Evolutionary conservation across 2,113 vertebrate species (phyloP).

Genomic region (Grus americana): DNA sequence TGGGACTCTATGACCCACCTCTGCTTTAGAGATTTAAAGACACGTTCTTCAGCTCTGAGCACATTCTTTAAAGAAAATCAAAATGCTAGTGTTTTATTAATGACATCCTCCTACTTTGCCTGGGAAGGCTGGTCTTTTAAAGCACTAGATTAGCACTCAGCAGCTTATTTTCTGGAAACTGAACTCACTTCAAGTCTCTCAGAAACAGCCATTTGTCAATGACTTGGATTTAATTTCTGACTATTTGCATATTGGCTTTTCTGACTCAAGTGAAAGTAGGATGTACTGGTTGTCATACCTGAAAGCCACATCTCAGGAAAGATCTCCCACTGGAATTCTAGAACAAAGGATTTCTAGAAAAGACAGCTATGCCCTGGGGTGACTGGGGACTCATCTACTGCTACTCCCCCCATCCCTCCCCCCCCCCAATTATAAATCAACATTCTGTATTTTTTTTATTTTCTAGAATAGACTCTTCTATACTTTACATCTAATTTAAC

Average conservation of each 20-base stretch:
- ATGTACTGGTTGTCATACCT: not conserved
- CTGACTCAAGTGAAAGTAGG: conserved; percentile 9
- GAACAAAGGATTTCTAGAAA: conserved; percentile 11
- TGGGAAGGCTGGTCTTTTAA: conserved; percentile 22
- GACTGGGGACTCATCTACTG: not conserved
- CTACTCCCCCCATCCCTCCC: not conserved
- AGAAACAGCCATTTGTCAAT: conserved; percentile 39
- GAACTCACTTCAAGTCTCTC: not conserved
- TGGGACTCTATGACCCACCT: not conserved
- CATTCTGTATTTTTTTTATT: not conserved
- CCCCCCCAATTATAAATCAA: not conserved
- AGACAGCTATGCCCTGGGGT: not conserved
- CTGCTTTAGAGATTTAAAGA: not conserved
- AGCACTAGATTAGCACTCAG: not conserved
- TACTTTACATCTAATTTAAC: not conserved
- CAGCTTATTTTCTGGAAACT: conserved; percentile 11
- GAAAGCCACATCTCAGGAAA: not conserved
- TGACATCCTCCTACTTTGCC: conserved; percentile 35
- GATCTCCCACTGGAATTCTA: not conserved
- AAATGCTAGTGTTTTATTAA: conserved; percentile 42
- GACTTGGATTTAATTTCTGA: conserved; percentile 27
- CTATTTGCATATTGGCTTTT: conserved; percentile 29
- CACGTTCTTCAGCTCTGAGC: not conserved
- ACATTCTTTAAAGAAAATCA: not conserved
- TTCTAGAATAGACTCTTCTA: not conserved